Evolutionary conservation across 2,113 vertebrate genomes (phyloP).

Genomic region (Buteo buteo): DNA sequence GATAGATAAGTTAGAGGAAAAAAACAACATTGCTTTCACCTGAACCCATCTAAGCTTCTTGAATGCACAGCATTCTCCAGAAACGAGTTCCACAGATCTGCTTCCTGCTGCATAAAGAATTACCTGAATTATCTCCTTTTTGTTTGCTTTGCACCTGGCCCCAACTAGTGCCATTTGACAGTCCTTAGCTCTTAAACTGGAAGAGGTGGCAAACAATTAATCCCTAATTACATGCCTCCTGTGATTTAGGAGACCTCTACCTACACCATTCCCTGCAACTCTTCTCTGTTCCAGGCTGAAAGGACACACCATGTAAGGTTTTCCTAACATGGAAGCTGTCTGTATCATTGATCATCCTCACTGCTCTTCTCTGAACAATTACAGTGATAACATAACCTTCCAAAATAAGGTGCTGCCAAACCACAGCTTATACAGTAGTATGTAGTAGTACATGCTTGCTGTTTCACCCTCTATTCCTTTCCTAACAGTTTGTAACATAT

Average conservation of each 20-base stretch:
- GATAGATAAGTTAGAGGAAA: background rate
- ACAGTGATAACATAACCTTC: background rate
- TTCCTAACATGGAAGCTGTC: background rate
- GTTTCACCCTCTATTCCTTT: background rate
- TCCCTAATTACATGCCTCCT: background rate
- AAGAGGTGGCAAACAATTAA: background rate
- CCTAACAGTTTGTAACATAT: slow-evolving; percentile 13
- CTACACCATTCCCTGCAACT: background rate
- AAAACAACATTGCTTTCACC: background rate
- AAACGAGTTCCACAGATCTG: background rate
- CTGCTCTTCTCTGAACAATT: background rate
- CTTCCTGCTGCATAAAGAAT: background rate
- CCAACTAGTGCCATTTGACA: background rate
- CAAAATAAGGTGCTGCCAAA: background rate
- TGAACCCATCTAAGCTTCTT: background rate
- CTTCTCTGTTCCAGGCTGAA: background rate
- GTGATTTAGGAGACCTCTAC: background rate
- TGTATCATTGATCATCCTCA: background rate
- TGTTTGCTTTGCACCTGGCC: background rate
- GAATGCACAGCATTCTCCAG: background rate
- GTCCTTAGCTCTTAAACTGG: background rate
- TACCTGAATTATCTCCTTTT: background rate
- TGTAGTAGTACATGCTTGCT: background rate
- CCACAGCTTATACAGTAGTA: background rate
- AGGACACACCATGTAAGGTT: background rate